Evolutionary conservation across 2,113 vertebrate species (phyloP).

Genomic region (Sinocyclocheilus anshuiensis): DNA sequence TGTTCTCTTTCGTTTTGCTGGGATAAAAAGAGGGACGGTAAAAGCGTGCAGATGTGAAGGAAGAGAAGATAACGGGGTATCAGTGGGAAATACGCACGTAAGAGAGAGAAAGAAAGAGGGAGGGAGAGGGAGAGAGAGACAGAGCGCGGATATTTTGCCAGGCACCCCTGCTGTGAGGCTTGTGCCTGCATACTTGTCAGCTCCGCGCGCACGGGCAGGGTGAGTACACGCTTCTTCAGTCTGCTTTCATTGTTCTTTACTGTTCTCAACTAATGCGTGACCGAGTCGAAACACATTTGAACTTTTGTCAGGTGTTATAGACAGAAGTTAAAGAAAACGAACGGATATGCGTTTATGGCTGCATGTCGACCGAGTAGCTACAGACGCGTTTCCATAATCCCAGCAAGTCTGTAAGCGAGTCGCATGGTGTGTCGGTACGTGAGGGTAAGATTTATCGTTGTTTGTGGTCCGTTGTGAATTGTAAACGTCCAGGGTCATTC

Average conservation of each 20-base stretch:
- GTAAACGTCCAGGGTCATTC: neutral
- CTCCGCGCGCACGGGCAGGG: constrained; percentile 35
- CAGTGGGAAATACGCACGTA: constrained; percentile 43
- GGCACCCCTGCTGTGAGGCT: constrained; percentile 40
- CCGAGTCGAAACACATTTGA: neutral
- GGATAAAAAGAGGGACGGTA: constrained; percentile 15
- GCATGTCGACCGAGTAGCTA: neutral
- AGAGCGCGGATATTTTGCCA: constrained; percentile 4
- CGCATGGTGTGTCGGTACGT: neutral
- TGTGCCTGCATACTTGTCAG: constrained; percentile 37
- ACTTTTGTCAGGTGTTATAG: constrained; percentile 6
- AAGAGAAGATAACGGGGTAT: constrained; percentile 23
- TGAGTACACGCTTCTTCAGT: constrained; percentile 33
- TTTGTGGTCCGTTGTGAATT: neutral
- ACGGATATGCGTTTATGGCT: neutral
- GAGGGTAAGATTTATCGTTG: neutral
- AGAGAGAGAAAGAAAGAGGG: constrained; percentile 28
- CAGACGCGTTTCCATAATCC: neutral
- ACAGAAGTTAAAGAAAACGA: neutral
- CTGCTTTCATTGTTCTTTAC: constrained; percentile 8
- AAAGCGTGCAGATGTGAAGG: constrained; percentile 21
- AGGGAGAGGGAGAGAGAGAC: constrained; percentile 22
- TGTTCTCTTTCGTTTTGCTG: constrained; percentile 32
- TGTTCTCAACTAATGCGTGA: constrained; percentile 15
- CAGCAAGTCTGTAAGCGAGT: neutral